Evolutionary conservation across 2,888 invertebrate genomes (phyloP), one percentile per base, ranked within the genome.

Genomic region (Xestia sexstrigata): DNA sequence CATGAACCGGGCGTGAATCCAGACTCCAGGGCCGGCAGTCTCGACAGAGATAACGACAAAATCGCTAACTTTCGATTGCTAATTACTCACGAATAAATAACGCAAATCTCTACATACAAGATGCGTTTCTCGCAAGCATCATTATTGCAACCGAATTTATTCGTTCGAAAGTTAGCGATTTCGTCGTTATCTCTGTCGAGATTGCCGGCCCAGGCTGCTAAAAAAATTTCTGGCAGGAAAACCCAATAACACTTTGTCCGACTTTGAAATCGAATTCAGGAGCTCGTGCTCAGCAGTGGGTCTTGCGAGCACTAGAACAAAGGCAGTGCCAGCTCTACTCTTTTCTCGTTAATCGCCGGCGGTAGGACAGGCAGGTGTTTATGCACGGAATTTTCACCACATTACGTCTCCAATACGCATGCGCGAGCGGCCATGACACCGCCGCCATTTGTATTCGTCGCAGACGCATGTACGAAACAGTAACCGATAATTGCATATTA

Each of bases 391-490:
- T 92, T 92, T 92, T 89, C 91, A 88, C 90, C 81, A 84, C 86
- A 88, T 91, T 90, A 84, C 88, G 63, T 77, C 89, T 89, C 75
- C 89, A 75, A n/a, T 2, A 75, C 89, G 90, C 89, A 89, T 87
- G 83, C 89, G 85, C 84, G 35, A 49, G 81, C 92, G 93, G 91
- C 94, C 93, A 89, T 94, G 93, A 93, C 92, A 92, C 90, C 82
- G 75, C 39, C 62, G 83, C 79, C 86, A 90, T 93, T 93, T 89
- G 90, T 89, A 94, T 93, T 91, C 93, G 70, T 77, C 70, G 73
- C 89, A 76, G 68, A 74, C 87, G n/a, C 42, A 58, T 79, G 81
- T 78, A 76, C 81, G 87, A 81, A 81, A 81, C 85, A 70, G 85
- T 86, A 84, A 87, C 89, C 86, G 79, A 89, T 89, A 89, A 91